Percentiles rank a stretch among this genome's conserved stretches.
Conservation (phyloP, 2,888 invertebrate species). For the Cartodere bifasciata region DNA sequence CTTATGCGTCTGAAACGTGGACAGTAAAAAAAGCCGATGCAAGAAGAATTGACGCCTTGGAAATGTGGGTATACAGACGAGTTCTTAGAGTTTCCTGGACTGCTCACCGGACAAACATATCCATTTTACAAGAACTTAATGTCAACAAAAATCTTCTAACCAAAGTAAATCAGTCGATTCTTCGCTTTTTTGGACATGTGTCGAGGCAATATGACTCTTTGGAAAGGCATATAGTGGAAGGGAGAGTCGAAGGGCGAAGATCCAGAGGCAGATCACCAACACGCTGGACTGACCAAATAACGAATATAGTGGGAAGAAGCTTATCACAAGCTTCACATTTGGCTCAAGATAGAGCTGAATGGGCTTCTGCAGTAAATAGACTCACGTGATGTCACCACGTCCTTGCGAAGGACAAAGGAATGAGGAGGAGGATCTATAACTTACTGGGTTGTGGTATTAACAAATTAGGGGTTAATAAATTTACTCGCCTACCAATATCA, state of each 20-base stretch:
- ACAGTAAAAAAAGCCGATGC: conserved; percentile 2
- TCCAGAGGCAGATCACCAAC: background rate
- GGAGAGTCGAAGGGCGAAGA: conserved; percentile 1
- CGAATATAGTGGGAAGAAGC: no score
- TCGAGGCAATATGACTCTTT: background rate
- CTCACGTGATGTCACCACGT: no score
- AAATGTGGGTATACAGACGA: conserved; percentile 5
- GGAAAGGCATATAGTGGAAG: conserved; percentile 3
- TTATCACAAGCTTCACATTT: no score
- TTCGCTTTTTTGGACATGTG: conserved; percentile 1
- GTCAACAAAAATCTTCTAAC: background rate
- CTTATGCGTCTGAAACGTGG: conserved; percentile 3
- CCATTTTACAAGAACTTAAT: conserved; percentile 3
- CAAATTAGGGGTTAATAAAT: no score
- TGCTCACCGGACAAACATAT: conserved; percentile 1
- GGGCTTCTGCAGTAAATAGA: no score
- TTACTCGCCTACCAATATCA: no score
- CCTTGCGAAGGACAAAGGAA: no score
- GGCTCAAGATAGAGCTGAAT: no score
- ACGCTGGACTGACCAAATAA: conserved; percentile 1
- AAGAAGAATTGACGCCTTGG: conserved; percentile 3
- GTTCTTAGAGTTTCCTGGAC: conserved; percentile 3
- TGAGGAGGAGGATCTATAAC: no score
- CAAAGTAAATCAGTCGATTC: conserved; percentile 1
- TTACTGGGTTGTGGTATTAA: no score